phyloP scores from a whole-genome alignment of 2,113 vertebrate species.

The Herpailurus yagouaroundi region DNA sequence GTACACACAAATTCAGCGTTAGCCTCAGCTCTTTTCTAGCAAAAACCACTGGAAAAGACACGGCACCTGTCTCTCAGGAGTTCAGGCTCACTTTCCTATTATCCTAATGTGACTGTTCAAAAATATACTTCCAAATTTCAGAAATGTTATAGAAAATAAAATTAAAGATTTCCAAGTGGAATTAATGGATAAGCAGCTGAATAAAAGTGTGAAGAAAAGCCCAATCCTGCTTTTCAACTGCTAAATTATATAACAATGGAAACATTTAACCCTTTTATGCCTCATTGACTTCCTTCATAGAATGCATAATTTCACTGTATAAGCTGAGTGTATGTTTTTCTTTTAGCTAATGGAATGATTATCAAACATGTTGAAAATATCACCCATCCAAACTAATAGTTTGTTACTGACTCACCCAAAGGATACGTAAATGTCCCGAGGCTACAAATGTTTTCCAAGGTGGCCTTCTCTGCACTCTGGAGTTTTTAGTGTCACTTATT shows the following conservation, averaged over 20 bases:
- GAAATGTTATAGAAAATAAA: slow-evolving; percentile 27
- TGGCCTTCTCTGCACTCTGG: neutral
- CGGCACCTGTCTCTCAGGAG: neutral
- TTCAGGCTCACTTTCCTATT: neutral
- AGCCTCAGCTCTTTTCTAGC: neutral
- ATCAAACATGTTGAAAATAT: neutral
- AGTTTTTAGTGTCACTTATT: neutral
- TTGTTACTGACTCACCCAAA: neutral
- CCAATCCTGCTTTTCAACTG: neutral
- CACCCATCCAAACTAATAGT: neutral
- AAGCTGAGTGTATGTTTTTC: neutral
- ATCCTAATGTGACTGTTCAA: neutral
- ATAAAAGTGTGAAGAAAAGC: neutral
- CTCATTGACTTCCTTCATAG: neutral
- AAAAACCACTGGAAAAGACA: neutral
- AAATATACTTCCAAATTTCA: neutral
- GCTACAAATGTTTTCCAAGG: neutral
- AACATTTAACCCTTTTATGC: neutral
- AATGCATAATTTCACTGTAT: neutral
- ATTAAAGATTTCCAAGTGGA: neutral
- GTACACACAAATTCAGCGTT: neutral
- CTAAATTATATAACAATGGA: neutral
- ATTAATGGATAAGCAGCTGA: neutral
- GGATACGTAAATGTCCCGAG: neutral
- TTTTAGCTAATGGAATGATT: slow-evolving; percentile 2